phyloP scores from a whole-genome alignment of 2,888 invertebrate genomes.

The Polietes domitor region DNA sequence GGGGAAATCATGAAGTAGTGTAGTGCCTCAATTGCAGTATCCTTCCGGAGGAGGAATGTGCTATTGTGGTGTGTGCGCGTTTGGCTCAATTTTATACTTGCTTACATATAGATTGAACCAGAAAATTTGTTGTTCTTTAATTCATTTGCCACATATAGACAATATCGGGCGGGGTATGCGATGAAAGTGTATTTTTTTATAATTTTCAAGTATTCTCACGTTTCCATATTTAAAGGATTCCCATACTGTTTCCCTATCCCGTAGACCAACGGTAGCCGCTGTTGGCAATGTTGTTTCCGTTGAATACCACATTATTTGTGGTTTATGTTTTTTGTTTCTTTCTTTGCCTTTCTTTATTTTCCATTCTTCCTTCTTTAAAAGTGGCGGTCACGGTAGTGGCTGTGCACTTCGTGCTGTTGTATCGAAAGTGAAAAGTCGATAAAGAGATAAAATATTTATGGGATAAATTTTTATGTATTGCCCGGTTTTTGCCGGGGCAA shows the following conservation, averaged over 20 bases:
- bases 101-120: not conserved
- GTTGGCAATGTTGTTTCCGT: not conserved
- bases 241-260: slow-evolving; percentile 19
- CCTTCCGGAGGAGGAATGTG: not conserved
- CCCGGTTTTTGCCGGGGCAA: slow-evolving; percentile 18
- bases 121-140: slow-evolving; percentile 49
- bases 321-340: slow-evolving; percentile 13
- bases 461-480: slow-evolving; percentile 51
- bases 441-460: slow-evolving; percentile 66
- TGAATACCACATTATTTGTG: slow-evolving; percentile 33
- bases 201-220: slow-evolving; percentile 60
- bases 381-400: slow-evolving; percentile 45
- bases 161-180: not conserved
- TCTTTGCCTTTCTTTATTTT: not conserved
- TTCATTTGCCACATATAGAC: slow-evolving; percentile 28
- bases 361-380: slow-evolving; percentile 34
- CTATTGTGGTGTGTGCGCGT: not conserved
- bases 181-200: not conserved
- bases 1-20: not conserved
- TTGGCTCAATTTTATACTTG: not conserved
- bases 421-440: slow-evolving; percentile 67
- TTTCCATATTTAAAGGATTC: slow-evolving; percentile 58
- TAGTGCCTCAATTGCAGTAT: not conserved
- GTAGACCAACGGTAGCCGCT: not conserved
- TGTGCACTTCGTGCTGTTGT: slow-evolving; percentile 10